Percentiles rank a stretch among this genome's conserved stretches.
Evolutionary conservation across 2,113 vertebrate species (phyloP).

Genomic region (Macaca nemestrina): DNA sequence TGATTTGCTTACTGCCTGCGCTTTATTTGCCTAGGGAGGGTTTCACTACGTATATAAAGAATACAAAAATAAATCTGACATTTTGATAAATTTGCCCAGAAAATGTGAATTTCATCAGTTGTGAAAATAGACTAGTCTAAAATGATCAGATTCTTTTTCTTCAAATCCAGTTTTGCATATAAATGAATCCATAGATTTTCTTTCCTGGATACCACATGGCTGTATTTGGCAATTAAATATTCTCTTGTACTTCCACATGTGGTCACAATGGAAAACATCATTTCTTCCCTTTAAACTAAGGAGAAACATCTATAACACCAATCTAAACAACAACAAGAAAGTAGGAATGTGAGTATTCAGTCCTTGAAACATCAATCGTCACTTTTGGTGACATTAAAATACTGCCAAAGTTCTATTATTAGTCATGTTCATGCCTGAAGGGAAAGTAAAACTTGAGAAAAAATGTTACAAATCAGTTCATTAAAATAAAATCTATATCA

Average conservation of each 20-base stretch:
- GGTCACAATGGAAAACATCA: not conserved
- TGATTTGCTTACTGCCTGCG: not conserved
- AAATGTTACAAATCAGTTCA: not conserved
- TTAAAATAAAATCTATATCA: not conserved
- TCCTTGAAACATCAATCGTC: not conserved
- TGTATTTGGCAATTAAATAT: not conserved
- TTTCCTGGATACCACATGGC: not conserved
- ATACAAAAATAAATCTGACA: slow-evolving; percentile 28
- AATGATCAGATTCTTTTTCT: not conserved
- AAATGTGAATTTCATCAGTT: slow-evolving; percentile 29
- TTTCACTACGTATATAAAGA: not conserved
- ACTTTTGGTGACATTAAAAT: not conserved
- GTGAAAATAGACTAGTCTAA: slow-evolving; percentile 13
- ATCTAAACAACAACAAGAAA: not conserved
- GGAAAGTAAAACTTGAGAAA: not conserved
- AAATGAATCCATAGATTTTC: not conserved
- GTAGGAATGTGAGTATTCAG: not conserved
- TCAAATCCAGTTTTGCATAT: not conserved
- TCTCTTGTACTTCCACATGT: not conserved
- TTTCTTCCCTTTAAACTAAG: not conserved
- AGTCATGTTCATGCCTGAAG: not conserved
- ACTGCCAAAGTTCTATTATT: not conserved
- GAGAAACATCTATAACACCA: not conserved
- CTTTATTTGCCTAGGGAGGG: not conserved
- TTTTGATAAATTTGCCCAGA: slow-evolving; percentile 34